A percentile compares a stretch with the other conserved stretches of the same genome.
Conservation (phyloP, 2,113 vertebrate genomes). For the Passer montanus region DNA sequence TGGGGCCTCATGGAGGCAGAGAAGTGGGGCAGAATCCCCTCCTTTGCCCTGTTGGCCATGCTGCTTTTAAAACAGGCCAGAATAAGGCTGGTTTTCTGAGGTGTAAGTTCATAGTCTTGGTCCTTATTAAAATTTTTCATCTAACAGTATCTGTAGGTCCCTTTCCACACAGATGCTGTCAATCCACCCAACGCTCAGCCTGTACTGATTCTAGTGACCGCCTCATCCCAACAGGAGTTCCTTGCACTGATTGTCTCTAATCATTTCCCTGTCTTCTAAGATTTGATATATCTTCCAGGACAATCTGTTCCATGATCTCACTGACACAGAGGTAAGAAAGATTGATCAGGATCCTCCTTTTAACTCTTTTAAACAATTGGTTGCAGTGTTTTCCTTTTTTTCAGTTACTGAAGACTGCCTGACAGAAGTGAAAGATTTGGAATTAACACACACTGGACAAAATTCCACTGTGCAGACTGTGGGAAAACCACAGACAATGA, state of each 20-base stretch:
- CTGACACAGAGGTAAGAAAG: background rate
- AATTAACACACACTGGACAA: background rate
- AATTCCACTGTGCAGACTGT: background rate
- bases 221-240: background rate
- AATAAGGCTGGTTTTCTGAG: accelerated
- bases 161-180: background rate
- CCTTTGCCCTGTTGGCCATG: accelerated
- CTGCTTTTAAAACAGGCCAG: background rate
- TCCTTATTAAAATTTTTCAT: background rate
- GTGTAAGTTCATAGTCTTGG: accelerated
- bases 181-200: background rate
- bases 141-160: accelerated
- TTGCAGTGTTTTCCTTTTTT: background rate
- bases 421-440: background rate
- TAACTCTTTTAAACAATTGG: background rate
- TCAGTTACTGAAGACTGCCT: no score
- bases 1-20: background rate
- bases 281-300: background rate
- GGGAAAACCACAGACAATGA: background rate
- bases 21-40: background rate
- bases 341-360: background rate
- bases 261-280: background rate
- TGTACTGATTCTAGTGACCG: no score
- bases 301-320: background rate
- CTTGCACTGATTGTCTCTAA: background rate